phyloP scores from a whole-genome alignment of 2,797 vertebrate genomes.

The Cyclopterus lumpus region DNA sequence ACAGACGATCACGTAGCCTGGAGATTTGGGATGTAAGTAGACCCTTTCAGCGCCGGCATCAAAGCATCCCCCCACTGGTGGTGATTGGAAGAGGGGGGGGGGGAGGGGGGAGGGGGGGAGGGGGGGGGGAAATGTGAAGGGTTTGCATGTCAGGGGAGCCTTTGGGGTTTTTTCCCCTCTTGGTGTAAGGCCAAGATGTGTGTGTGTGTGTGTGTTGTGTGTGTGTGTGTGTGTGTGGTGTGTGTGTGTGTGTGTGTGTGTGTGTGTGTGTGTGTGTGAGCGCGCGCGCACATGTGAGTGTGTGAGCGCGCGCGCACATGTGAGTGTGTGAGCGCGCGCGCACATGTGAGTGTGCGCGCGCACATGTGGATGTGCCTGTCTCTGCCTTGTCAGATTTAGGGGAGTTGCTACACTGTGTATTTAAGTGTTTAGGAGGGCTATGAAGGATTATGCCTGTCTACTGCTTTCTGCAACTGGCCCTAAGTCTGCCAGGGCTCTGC shows the following conservation, averaged over 20 bases:
- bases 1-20: slow-evolving; percentile 88
- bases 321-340: slow-evolving; percentile 9
- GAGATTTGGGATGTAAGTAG: slow-evolving; percentile 91
- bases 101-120: slow-evolving; percentile 36
- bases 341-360: neutral
- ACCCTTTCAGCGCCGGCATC: slow-evolving; percentile 84
- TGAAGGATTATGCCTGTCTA: slow-evolving; percentile 78
- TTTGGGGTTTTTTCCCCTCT: slow-evolving; percentile 66
- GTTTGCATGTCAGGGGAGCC: slow-evolving; percentile 79
- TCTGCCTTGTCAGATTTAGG: slow-evolving; percentile 75
- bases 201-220: neutral
- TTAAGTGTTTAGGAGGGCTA: slow-evolving; percentile 78
- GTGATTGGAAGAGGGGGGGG: slow-evolving; percentile 29
- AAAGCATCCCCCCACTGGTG: slow-evolving; percentile 74
- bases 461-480: slow-evolving; percentile 75
- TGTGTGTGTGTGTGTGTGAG: slow-evolving; percentile 9
- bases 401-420: slow-evolving; percentile 74
- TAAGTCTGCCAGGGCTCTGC: slow-evolving; percentile 73
- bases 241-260: slow-evolving; percentile 8
- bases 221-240: neutral
- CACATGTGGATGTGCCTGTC: slow-evolving; percentile 34
- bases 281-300: too few species aligned
- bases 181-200: slow-evolving; percentile 67
- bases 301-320: too few species aligned
- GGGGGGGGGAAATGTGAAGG: slow-evolving; percentile 78